These are phyloP conservation scores for Balearica regulorum DNA, from an alignment of 2,797 vertebrate genomes.

Conservation along the genomic window DNA sequence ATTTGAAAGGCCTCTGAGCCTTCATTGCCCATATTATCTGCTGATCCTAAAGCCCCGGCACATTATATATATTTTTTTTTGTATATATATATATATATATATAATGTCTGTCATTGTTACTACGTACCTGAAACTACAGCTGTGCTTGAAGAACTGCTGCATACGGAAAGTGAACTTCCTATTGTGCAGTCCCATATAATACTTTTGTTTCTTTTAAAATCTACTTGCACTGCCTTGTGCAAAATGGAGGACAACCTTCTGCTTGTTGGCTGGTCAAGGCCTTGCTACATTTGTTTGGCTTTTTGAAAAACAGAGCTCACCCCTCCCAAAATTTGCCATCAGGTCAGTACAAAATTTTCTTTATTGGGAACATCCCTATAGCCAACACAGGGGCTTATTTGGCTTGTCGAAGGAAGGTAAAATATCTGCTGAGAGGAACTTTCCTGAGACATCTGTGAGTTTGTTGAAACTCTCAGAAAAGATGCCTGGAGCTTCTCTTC, in stretches of 20 bases:
- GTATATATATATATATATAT: no score
- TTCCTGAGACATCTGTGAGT: not conserved
- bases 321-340: not conserved
- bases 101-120: fast-evolving
- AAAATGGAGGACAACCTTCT: not conserved
- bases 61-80: no score
- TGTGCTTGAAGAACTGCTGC: not conserved
- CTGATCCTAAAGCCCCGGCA: not conserved
- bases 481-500: not conserved
- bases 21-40: not conserved
- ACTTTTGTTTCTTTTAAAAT: not conserved
- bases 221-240: not conserved
- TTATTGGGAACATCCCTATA: fast-evolving
- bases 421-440: not conserved
- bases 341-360: not conserved
- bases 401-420: not conserved
- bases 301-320: not conserved
- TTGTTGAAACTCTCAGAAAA: not conserved
- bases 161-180: not conserved
- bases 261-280: not conserved
- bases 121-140: fast-evolving
- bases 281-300: fast-evolving
- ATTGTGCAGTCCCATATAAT: fast-evolving
- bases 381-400: not conserved
- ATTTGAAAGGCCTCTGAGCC: not conserved